phyloP scores from a whole-genome alignment of 2,888 invertebrate genomes.

The Ectobius pallidus region DNA sequence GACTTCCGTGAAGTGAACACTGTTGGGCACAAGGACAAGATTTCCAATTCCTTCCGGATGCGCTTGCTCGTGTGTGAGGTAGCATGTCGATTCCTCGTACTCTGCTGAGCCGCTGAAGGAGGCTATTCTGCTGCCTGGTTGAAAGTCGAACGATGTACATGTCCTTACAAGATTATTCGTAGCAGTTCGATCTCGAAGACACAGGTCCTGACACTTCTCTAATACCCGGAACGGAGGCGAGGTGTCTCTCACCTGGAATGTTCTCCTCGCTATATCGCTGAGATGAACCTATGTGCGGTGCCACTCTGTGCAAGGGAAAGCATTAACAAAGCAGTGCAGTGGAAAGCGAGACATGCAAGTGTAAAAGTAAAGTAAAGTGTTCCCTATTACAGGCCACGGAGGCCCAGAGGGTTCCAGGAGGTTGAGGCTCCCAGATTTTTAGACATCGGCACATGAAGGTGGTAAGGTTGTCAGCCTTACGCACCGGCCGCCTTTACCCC shows the following conservation, averaged over 20 bases:
- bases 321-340: too few relatives aligned
- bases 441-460: too few relatives aligned
- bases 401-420: too few relatives aligned
- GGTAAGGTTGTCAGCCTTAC: too few relatives aligned
- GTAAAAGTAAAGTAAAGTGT: too few relatives aligned
- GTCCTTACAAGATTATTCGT: constrained; percentile 82
- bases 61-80: constrained; percentile 83
- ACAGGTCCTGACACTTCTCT: constrained; percentile 87
- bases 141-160: constrained; percentile 89
- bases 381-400: too few relatives aligned
- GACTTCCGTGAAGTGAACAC: constrained; percentile 89
- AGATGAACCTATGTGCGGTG: background rate
- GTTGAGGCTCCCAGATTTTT: too few relatives aligned
- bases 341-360: too few relatives aligned
- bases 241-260: constrained; percentile 71
- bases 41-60: constrained; percentile 88
- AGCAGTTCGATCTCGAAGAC: constrained; percentile 76
- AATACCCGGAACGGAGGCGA: constrained; percentile 85
- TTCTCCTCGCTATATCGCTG: background rate
- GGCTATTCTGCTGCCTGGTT: constrained; percentile 84
- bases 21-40: constrained; percentile 86
- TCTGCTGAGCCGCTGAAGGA: constrained; percentile 82
- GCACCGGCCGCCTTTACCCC: too few relatives aligned
- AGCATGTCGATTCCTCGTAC: constrained; percentile 88
- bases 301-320: background rate